phyloP scores from a whole-genome alignment of 2,797 vertebrate genomes.

The Sciurus carolinensis region DNA sequence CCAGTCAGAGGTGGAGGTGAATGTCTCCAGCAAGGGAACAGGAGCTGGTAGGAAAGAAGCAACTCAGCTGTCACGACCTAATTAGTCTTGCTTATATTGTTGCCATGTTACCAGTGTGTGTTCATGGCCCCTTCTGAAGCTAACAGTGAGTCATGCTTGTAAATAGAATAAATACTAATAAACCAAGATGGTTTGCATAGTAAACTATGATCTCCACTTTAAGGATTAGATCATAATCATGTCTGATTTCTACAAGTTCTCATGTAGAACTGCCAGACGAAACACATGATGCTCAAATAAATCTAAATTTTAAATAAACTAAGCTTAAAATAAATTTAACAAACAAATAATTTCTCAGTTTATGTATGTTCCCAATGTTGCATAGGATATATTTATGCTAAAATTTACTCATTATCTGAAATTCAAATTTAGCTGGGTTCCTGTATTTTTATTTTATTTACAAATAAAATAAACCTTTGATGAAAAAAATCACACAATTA shows the following conservation, averaged over 20 bases:
- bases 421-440: neutral
- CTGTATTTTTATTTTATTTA: conserved; percentile 27
- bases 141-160: conserved; percentile 44
- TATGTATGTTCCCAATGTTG: neutral
- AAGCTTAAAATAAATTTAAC: neutral
- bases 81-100: neutral
- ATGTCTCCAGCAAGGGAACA: neutral
- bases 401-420: conserved; percentile 4
- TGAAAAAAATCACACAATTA: neutral
- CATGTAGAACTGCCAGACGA: neutral
- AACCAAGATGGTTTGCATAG: neutral
- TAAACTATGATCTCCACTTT: conserved; percentile 6
- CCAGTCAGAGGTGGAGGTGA: neutral
- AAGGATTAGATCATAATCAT: neutral
- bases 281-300: neutral
- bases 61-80: neutral
- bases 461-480: neutral
- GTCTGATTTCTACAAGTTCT: conserved; percentile 24
- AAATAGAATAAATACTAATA: conserved; percentile 30
- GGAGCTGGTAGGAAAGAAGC: neutral
- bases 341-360: neutral
- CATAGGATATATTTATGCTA: neutral
- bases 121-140: neutral
- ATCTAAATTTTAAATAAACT: conserved; percentile 37
- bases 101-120: neutral